A percentile compares a stretch with the other conserved stretches of the same genome.
Evolutionary conservation across 35 echinoderm and acorn worm species (phyloP).

Genomic region (Apostichopus japonicus): DNA sequence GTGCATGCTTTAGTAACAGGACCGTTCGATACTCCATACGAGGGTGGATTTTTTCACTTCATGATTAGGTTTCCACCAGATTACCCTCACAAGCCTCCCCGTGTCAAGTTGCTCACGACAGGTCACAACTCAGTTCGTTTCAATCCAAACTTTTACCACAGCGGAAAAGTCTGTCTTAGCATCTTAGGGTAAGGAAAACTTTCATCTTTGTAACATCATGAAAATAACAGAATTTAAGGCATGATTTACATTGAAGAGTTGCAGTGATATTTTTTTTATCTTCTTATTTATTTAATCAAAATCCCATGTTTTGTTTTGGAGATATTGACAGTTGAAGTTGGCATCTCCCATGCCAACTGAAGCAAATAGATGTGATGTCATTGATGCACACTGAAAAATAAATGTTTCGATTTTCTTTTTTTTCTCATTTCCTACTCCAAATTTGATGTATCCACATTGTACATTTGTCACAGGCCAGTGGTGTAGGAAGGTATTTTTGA

Average conservation of each 20-base stretch:
- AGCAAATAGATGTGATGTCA: too few relatives aligned
- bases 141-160: constrained; percentile 93
- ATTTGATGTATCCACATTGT: too few relatives aligned
- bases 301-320: too few relatives aligned
- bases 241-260: neutral
- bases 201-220: too few relatives aligned
- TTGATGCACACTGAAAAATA: too few relatives aligned
- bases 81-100: constrained; percentile 90
- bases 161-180: constrained; percentile 93
- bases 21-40: constrained; percentile 95
- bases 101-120: constrained; percentile 86
- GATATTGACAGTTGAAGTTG: too few relatives aligned
- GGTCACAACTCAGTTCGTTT: constrained; percentile 85
- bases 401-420: too few relatives aligned
- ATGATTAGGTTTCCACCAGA: constrained; percentile 90
- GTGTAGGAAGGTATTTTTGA: too few relatives aligned
- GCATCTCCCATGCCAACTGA: too few relatives aligned
- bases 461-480: too few relatives aligned
- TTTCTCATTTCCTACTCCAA: too few relatives aligned
- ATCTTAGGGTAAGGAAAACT: constrained; percentile 87
- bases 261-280: neutral
- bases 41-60: constrained; percentile 97
- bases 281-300: too few relatives aligned
- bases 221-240: neutral
- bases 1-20: constrained; percentile 94